Percentiles rank a stretch among this genome's conserved stretches.
These are phyloP conservation scores for Patella vulgata DNA, from an alignment of 1,140 invertebrate species.

Conservation along the genomic window DNA sequence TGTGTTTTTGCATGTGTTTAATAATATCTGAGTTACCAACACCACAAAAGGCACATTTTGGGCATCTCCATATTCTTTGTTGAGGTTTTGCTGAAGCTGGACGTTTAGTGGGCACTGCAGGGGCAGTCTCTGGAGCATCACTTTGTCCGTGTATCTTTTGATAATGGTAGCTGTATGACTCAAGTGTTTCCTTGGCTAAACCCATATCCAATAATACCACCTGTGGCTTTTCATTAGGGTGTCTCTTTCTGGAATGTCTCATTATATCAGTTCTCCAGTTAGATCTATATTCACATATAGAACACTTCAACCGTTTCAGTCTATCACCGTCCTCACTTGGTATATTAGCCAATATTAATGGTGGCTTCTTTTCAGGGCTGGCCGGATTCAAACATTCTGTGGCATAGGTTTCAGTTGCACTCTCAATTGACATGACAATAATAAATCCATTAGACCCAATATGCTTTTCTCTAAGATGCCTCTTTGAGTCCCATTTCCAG, in stretches of 20 bases:
- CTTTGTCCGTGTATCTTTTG: conserved; percentile 13
- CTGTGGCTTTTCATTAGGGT: conserved; percentile 38
- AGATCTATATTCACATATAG: conserved; percentile 59
- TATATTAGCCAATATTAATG: conserved; percentile 15
- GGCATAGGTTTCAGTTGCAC: conserved; percentile 81
- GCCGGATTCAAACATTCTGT: conserved; percentile 9
- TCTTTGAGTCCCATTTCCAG: conserved; percentile 94
- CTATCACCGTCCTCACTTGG: conserved; percentile 3
- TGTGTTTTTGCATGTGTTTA: conserved; percentile 51
- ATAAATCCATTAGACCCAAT: conserved; percentile 62
- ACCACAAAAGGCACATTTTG: conserved; percentile 50
- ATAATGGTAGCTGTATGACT: conserved; percentile 43
- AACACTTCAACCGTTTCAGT: conserved; percentile 57
- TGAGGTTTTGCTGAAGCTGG: conserved; percentile 6
- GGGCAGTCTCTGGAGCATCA: conserved; percentile 5
- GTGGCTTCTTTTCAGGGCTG: conserved; percentile 6
- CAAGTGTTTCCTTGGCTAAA: conserved; percentile 43
- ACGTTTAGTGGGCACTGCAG: background rate
- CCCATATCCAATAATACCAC: conserved; percentile 45
- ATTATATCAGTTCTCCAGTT: conserved; percentile 61
- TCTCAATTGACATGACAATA: conserved; percentile 90
- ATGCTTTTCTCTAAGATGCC: conserved; percentile 56
- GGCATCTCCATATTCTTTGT: conserved; percentile 56
- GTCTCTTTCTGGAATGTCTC: conserved; percentile 58
- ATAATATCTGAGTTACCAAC: conserved; percentile 46